These are phyloP conservation scores for Amia ocellicauda DNA, from an alignment of 2,113 vertebrate genomes.

Conservation along the genomic window DNA sequence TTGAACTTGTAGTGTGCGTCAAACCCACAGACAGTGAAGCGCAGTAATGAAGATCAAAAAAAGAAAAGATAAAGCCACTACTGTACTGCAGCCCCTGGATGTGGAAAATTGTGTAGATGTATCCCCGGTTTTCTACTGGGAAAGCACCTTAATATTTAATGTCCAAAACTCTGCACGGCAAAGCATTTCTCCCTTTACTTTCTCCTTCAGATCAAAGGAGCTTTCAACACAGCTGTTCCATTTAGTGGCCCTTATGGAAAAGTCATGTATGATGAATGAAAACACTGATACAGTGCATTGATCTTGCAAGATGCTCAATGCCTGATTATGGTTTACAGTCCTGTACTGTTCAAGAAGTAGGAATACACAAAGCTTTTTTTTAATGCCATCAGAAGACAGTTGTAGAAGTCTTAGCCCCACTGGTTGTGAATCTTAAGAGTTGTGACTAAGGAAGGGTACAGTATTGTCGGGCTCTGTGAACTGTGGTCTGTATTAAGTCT, in stretches of 20 bases:
- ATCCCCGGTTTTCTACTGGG: not conserved
- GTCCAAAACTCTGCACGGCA: not conserved
- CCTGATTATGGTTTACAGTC: too few relatives aligned
- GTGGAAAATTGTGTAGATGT: not conserved
- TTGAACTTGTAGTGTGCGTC: not conserved
- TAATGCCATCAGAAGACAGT: too few relatives aligned
- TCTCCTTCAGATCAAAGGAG: slow-evolving; percentile 8
- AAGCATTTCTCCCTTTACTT: not conserved
- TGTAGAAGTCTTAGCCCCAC: too few relatives aligned
- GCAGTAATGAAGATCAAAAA: not conserved
- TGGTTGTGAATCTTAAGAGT: too few relatives aligned
- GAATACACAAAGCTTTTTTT: too few relatives aligned
- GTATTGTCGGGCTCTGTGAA: too few relatives aligned
- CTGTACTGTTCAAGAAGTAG: too few relatives aligned
- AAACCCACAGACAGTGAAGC: not conserved
- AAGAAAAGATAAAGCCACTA: not conserved
- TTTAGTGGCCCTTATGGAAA: slow-evolving; percentile 2
- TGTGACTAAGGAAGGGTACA: too few relatives aligned
- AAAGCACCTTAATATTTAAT: slow-evolving; percentile 3
- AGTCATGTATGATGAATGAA: slow-evolving; percentile 11
- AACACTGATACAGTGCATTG: not conserved
- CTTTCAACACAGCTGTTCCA: not conserved
- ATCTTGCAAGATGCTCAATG: not conserved
- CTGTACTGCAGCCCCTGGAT: not conserved
- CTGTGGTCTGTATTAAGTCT: too few relatives aligned